Evolutionary conservation across 2,113 vertebrate species (phyloP).

Genomic region (Alaudala cheleensis): DNA sequence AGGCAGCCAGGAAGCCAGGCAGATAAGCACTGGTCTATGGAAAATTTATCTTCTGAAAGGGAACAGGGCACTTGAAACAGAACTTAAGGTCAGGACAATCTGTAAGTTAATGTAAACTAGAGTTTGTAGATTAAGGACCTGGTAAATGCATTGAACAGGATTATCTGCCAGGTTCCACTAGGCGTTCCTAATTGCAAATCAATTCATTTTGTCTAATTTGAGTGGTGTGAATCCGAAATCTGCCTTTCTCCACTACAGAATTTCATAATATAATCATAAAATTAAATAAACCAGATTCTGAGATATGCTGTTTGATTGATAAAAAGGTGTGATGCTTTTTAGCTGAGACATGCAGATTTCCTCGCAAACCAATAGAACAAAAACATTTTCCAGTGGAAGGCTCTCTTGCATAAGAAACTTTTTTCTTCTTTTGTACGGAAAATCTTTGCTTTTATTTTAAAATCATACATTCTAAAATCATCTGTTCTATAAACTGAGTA

Average conservation of each 20-base stretch:
- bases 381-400: neutral
- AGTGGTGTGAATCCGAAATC: neutral
- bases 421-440: neutral
- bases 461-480: neutral
- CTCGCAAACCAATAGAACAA: neutral
- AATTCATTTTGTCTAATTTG: accelerated
- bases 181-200: neutral
- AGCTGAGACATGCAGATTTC: neutral
- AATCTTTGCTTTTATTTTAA: neutral
- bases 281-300: neutral
- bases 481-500: neutral
- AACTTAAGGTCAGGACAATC: neutral
- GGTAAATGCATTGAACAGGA: neutral
- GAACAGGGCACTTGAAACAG: neutral
- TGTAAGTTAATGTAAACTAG: neutral
- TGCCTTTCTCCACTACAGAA: neutral
- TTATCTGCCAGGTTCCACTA: neutral
- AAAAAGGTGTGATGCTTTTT: neutral
- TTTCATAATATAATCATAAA: neutral
- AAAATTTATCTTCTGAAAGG: constrained; percentile 24
- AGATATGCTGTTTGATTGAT: neutral
- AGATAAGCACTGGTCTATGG: constrained; percentile 23
- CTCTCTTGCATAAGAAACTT: neutral
- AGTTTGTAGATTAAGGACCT: neutral
- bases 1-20: neutral